Conservation (phyloP, 2,113 vertebrate genomes). For the Clinocottus analis region DNA sequence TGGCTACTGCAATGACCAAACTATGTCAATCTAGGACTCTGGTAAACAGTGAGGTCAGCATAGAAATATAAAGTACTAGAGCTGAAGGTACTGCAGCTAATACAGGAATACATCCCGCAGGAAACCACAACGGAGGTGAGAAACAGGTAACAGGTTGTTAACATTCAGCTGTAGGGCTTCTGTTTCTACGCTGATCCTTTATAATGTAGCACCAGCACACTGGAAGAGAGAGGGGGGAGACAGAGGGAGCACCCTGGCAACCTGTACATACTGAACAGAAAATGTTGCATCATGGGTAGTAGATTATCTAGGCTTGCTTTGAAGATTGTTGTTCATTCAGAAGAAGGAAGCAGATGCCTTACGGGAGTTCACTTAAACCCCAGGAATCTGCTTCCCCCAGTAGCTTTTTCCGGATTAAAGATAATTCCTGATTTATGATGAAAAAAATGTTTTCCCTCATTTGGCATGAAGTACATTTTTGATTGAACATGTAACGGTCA, state of each 20-base stretch:
- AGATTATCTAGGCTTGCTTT: conserved; percentile 86
- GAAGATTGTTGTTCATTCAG: conserved; percentile 84
- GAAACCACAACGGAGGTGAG: conserved; percentile 4
- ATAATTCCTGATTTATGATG: conserved; percentile 55
- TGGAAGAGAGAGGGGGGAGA: conserved; percentile 30
- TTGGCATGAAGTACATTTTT: conserved; percentile 50
- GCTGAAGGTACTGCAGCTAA: conserved; percentile 30
- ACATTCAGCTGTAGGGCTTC: conserved; percentile 26
- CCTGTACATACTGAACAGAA: conserved; percentile 78
- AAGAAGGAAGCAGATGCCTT: conserved; percentile 58
- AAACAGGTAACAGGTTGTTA: not conserved
- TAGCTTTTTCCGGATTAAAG: conserved; percentile 46
- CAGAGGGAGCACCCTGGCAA: conserved; percentile 61
- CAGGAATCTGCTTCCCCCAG: conserved; percentile 47
- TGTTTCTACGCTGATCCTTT: conserved; percentile 44
- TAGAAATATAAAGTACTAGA: conserved; percentile 34
- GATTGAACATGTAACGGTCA: not conserved
- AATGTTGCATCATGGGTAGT: conserved; percentile 80
- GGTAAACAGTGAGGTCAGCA: conserved; percentile 41
- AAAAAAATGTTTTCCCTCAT: conserved; percentile 22
- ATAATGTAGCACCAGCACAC: conserved; percentile 85
- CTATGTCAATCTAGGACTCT: conserved; percentile 35
- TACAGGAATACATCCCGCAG: not conserved
- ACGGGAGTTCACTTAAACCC: conserved; percentile 49
- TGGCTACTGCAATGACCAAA: conserved; percentile 48